Evolutionary conservation across 2,797 vertebrate species (phyloP), one percentile per base, ranked within the genome.

Genomic region (Darevskia mixta): DNA sequence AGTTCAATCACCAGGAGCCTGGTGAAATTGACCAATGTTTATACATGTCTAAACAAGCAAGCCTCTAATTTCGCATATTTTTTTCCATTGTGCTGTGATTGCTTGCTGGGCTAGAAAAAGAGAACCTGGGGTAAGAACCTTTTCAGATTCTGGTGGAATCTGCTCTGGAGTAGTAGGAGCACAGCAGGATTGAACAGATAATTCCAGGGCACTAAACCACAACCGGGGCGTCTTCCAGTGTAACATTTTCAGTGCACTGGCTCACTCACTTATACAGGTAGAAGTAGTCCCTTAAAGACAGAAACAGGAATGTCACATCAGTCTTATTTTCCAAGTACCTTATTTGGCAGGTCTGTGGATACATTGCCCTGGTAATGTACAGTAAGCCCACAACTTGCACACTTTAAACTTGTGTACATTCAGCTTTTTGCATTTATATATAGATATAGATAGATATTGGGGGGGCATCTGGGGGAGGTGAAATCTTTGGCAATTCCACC

Each of bases 1-100:
- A 45, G 18, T 58, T 64, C 77, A 58, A 43, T 45, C 35, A 17
- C 35, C 61, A 49, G 35, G 38, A 86, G 58, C 20, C 32, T 27
- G 81, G 58, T 73, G 55, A 64, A 87, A 87, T 61, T 18, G 73
- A 64, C 25, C 73, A 32, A 69, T 85, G 38, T 64, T 76, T 66
- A 77, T 45, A 32, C 45, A 87, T 73, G 35, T 80, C 38, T 87
- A 69, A 81, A 55, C 41, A 49, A 87, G 86, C 41, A 49, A 87
- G 86, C 69, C 35, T 55, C 18, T 73, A 64, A 35, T 49, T 73
- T 35, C 6, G 77, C 1, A 49, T 4, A 79, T 23, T 71, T 79
- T 58, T 69, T 29, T 20, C 25, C 41, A 83, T 10, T 72, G 43
- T 72, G 25, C n/a, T 17, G 23, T 27, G 67, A 55, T 61, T 80